Conservation (phyloP, 2,888 invertebrate genomes). For the Agonopterix heracliana region DNA sequence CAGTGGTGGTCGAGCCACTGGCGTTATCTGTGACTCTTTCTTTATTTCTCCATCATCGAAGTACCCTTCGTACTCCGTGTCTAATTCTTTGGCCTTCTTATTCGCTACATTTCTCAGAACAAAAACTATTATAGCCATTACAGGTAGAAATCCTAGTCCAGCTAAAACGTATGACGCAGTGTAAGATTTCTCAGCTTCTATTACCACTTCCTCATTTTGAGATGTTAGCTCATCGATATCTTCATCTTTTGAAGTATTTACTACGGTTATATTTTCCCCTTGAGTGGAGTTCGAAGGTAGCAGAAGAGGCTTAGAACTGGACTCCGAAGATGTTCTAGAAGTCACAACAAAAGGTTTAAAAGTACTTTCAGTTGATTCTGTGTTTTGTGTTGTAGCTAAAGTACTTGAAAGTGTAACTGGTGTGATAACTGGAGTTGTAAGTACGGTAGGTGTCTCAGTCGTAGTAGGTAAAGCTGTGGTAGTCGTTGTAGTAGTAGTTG, state of each 20-base stretch:
- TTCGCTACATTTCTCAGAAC: slow-evolving; percentile 72
- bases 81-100: slow-evolving; percentile 72
- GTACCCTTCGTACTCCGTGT: slow-evolving; percentile 78
- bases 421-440: slow-evolving; percentile 18
- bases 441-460: slow-evolving; percentile 17
- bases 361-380: slow-evolving; percentile 31
- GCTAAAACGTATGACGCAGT: slow-evolving; percentile 78
- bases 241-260: slow-evolving; percentile 35
- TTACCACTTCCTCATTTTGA: slow-evolving; percentile 69
- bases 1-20: slow-evolving; percentile 74
- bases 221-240: slow-evolving; percentile 28
- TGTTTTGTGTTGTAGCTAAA: slow-evolving; percentile 10
- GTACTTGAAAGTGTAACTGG: slow-evolving; percentile 8
- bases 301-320: slow-evolving; percentile 41
- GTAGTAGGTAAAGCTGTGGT: slow-evolving; percentile 26
- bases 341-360: slow-evolving; percentile 53
- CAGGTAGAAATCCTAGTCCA: slow-evolving; percentile 76
- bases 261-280: slow-evolving; percentile 24
- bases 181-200: slow-evolving; percentile 77
- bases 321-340: slow-evolving; percentile 64
- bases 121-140: slow-evolving; percentile 75
- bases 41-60: slow-evolving; percentile 75
- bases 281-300: slow-evolving; percentile 23
- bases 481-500: slow-evolving; percentile 51
- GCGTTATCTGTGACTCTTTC: slow-evolving; percentile 69